These are phyloP conservation scores for Hoplodrina blanda DNA, from an alignment of 2,888 invertebrate species.

Conservation along the genomic window DNA sequence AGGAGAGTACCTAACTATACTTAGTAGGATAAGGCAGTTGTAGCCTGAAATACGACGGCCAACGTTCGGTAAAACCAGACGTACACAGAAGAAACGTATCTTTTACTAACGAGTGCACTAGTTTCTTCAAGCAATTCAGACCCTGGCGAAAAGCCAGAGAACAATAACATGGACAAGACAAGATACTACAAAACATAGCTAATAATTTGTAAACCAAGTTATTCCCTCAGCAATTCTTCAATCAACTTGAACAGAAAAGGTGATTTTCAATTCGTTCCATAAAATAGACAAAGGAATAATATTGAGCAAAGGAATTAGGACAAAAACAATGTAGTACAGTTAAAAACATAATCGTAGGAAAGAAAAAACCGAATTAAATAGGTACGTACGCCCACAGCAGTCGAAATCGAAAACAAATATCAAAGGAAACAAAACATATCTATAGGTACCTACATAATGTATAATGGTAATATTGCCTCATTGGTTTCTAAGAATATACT, in stretches of 20 bases:
- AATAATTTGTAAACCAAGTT: constrained; percentile 34
- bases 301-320: not conserved
- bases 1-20: not conserved
- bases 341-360: constrained; percentile 12
- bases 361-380: constrained; percentile 22
- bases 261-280: constrained; percentile 23
- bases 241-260: constrained; percentile 5
- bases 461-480: constrained; percentile 5
- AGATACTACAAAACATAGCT: constrained; percentile 31
- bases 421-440: constrained; percentile 28
- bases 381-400: not conserved
- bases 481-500: constrained; percentile 18
- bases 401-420: constrained; percentile 23
- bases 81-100: constrained; percentile 31
- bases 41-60: constrained; percentile 11
- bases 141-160: constrained; percentile 41
- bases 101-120: constrained; percentile 39
- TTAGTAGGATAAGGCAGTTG: not conserved
- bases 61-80: constrained; percentile 8
- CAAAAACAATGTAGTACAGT: constrained; percentile 5
- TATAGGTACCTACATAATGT: not conserved
- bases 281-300: not conserved
- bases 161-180: constrained; percentile 24
- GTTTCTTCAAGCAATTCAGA: constrained; percentile 38
- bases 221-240: not conserved